phyloP scores from a whole-genome alignment of 64 coral and sea anemone genomes.

The Stichodactyla helianthus region DNA sequence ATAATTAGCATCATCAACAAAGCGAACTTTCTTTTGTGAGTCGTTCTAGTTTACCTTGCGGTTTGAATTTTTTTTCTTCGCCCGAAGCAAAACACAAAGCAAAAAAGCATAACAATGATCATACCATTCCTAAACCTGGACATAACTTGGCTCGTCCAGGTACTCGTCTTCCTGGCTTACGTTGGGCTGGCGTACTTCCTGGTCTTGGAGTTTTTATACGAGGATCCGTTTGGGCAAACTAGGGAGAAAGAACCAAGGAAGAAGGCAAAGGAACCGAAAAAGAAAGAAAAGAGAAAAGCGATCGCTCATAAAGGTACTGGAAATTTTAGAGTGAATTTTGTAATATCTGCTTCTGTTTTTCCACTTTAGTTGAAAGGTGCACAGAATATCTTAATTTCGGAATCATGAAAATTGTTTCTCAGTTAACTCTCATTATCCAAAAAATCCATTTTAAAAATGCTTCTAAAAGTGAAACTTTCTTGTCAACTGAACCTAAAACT shows the following conservation, averaged over 20 bases:
- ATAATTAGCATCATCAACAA: not conserved
- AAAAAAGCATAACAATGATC: not conserved
- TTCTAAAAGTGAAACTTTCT: too few species aligned
- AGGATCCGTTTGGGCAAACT: not conserved
- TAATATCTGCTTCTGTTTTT: too few species aligned
- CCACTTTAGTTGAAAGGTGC: too few species aligned
- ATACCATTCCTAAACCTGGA: not conserved
- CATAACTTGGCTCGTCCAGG: not conserved
- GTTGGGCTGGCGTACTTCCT: not conserved
- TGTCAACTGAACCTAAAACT: too few species aligned
- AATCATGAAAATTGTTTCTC: too few species aligned
- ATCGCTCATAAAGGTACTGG: not conserved
- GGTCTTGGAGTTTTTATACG: not conserved
- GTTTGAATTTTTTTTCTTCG: not conserved
- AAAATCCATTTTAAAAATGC: too few species aligned
- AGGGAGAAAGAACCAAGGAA: not conserved
- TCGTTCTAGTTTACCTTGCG: not conserved
- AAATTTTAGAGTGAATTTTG: too few species aligned
- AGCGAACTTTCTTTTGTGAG: not conserved
- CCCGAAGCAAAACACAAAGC: not conserved
- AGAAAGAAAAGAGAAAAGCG: not conserved
- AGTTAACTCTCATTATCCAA: too few species aligned
- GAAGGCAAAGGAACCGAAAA: not conserved
- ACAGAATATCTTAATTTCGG: too few species aligned
- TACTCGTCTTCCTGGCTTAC: not conserved